Base-by-base conservation (phyloP, 2,113 vertebrate genomes). In the Phrynosoma platyrhinos region DNA sequence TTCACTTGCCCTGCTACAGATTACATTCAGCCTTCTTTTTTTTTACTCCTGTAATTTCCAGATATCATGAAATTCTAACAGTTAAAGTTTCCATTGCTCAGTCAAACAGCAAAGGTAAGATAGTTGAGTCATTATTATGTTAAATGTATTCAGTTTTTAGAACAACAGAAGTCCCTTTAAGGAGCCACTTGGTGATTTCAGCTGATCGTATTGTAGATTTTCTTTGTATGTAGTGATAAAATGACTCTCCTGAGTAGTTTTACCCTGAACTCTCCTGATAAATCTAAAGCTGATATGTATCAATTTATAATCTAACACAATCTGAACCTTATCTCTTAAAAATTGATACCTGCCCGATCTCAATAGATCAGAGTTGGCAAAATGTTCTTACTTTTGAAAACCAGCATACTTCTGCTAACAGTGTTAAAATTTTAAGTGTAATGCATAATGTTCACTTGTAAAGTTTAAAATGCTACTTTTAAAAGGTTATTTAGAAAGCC, bases 91-190 rank as follows among this genome's bases (percentile, higher is more conserved):
- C 76, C 42, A 30, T 32, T 79, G 27, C 77, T 36, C 36, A 36
- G 36, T 79, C 25, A 79, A 55, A 55, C 14, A 55, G 27, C 25
- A 55, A 55, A 5, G 10, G 75, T 23, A 16, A 76, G 75, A 47
- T 16, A n/a, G n/a, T 21, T 16, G 1, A 36, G n/a, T 23, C n/a
- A 62, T 2, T 36, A 16, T 62, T n/a, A 62, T 9, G 9, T 62
- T 79, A 55, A 23, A 79, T 20, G 5, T 58, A 23, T 21, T 23
- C 9, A 0, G 9, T 20, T 68, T 0, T 27, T 30, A 66, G 3
- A 82, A 76, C 87, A 88, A 66, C 78, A 40, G 78, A 91, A 88
- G 69, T 85, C 79, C 71, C 75, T 76, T 40, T 5, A 27, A 27
- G 40, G 13, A 62, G 40, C 6, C 20, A 25, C 71, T 76, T 58